phyloP scores from a whole-genome alignment of 2,113 vertebrate genomes.

The Nesogale talazaci region DNA sequence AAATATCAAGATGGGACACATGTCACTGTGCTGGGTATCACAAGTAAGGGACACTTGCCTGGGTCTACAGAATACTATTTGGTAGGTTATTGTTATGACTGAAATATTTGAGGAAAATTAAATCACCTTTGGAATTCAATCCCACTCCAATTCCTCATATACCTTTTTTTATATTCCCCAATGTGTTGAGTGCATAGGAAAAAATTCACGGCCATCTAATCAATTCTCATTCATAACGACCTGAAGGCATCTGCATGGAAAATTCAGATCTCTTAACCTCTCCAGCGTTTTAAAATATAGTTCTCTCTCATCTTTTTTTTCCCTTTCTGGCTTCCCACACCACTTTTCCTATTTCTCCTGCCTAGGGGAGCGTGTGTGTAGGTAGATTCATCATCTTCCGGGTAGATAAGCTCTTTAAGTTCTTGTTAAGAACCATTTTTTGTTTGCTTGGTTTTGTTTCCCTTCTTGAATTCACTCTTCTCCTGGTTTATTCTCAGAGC shows the following conservation, averaged over 20 bases:
- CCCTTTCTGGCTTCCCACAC: background rate
- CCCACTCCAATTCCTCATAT: background rate
- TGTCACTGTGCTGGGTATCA: background rate
- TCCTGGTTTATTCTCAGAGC: background rate
- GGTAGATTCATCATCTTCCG: background rate
- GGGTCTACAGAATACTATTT: accelerated
- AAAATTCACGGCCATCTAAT: too few species aligned
- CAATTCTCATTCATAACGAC: background rate
- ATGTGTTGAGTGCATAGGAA: too few species aligned
- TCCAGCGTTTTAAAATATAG: background rate
- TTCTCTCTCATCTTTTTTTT: background rate
- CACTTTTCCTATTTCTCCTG: background rate
- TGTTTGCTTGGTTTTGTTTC: background rate
- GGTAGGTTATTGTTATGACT: background rate
- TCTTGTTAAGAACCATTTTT: background rate
- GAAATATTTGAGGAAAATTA: background rate
- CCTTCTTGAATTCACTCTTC: background rate
- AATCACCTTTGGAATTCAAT: background rate
- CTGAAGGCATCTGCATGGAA: too few species aligned
- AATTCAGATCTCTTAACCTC: background rate
- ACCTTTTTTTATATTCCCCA: too few species aligned
- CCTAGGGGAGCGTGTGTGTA: background rate
- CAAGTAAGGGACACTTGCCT: background rate
- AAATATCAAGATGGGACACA: background rate
- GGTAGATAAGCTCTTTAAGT: background rate